phyloP scores from a whole-genome alignment of 2,113 vertebrate species.

The Puntigrus tetrazona region DNA sequence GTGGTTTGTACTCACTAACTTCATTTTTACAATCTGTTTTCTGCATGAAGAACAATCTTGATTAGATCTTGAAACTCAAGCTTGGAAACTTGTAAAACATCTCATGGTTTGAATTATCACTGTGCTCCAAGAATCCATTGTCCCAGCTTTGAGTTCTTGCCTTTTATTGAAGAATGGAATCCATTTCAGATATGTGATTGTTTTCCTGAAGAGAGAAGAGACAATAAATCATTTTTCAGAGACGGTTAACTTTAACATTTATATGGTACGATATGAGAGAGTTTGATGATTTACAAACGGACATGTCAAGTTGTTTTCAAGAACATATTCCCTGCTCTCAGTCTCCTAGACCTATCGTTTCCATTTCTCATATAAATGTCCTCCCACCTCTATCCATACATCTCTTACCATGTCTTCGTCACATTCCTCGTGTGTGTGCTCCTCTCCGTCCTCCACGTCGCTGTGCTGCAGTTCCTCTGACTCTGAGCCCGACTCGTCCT shows the following conservation, averaged over 20 bases:
- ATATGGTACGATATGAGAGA: background rate
- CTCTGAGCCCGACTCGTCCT: slow-evolving; percentile 80
- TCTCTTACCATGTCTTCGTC: slow-evolving; percentile 82
- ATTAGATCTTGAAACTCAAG: slow-evolving; percentile 6
- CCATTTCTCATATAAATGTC: background rate
- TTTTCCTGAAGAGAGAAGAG: slow-evolving; percentile 73
- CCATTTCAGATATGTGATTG: slow-evolving; percentile 81
- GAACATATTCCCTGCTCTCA: background rate
- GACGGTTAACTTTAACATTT: background rate
- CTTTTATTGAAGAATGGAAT: slow-evolving; percentile 81
- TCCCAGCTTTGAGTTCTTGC: slow-evolving; percentile 44
- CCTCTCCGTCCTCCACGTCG: slow-evolving; percentile 76
- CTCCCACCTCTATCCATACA: background rate
- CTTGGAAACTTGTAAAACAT: slow-evolving; percentile 8
- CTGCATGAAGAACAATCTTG: slow-evolving; percentile 13
- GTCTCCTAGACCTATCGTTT: background rate
- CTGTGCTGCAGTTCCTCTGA: slow-evolving; percentile 75
- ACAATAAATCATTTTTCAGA: slow-evolving; percentile 17
- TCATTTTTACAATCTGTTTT: background rate
- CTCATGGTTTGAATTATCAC: slow-evolving; percentile 9
- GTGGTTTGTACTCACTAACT: slow-evolving; percentile 17
- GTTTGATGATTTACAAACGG: background rate
- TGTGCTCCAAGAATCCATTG: background rate
- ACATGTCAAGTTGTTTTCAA: background rate
- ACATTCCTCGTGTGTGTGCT: slow-evolving; percentile 75